Percentiles rank a stretch among this genome's conserved stretches.
Conservation (phyloP, 2,888 invertebrate genomes). For the Drosophila cognata region DNA sequence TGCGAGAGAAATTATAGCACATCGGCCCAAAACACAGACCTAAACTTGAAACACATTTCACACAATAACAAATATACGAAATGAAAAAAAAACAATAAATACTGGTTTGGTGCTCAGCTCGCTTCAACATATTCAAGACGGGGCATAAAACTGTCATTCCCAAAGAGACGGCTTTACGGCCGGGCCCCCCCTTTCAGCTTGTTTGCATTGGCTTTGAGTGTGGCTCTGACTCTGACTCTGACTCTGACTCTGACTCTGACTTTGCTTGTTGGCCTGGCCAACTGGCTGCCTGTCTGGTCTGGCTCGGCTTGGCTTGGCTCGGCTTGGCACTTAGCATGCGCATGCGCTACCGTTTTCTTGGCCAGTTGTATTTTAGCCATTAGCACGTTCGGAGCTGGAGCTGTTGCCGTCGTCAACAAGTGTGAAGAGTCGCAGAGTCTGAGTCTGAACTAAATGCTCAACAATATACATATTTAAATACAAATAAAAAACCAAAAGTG, state of each 20-base stretch:
- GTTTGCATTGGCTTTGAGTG: slow-evolving; percentile 1
- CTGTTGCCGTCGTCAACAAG: slow-evolving; percentile 58
- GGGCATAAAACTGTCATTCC: slow-evolving; percentile 61
- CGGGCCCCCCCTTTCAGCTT: background rate
- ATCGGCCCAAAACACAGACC: slow-evolving; percentile 34
- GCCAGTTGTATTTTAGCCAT: slow-evolving; percentile 83
- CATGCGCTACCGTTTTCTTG: slow-evolving; percentile 79
- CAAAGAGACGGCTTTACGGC: slow-evolving; percentile 31
- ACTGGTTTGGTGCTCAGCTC: slow-evolving; percentile 61
- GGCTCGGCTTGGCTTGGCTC: slow-evolving; percentile 20
- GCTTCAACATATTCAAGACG: slow-evolving; percentile 32
- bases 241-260: slow-evolving; percentile 25
- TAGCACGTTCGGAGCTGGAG: slow-evolving; percentile 82
- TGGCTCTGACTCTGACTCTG: background rate
- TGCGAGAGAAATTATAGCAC: slow-evolving; percentile 74
- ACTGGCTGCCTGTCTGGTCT: slow-evolving; percentile 18
- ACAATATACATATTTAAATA: slow-evolving; percentile 20
- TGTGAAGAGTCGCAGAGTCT: slow-evolving; percentile 46
- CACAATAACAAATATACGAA: slow-evolving; percentile 22
- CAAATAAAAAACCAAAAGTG: slow-evolving; percentile 59
- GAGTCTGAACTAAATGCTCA: slow-evolving; percentile 11
- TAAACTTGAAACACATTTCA: slow-evolving; percentile 32
- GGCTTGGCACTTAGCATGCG: slow-evolving; percentile 67
- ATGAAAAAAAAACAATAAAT: slow-evolving; percentile 46
- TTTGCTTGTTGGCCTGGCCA: slow-evolving; percentile 3